A percentile compares a stretch with the other conserved stretches of the same genome.
These are phyloP conservation scores for Panurus biarmicus DNA, from an alignment of 2,113 vertebrate species.

Conservation along the genomic window DNA sequence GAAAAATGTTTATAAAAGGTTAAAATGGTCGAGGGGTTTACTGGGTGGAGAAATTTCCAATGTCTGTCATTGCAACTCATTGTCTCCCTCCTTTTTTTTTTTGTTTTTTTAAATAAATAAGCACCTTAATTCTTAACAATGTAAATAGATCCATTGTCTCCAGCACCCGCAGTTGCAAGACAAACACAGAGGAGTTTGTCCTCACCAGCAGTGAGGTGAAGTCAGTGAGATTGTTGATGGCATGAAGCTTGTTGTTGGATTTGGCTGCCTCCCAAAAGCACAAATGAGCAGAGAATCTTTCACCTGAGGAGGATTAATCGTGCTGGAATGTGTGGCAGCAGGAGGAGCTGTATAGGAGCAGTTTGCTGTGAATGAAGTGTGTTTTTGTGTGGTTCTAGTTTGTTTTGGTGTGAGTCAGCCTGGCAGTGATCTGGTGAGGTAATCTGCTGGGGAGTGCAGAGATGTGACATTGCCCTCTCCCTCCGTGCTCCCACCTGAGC, in stretches of 20 bases:
- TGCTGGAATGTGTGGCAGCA: neutral
- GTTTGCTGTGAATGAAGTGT: neutral
- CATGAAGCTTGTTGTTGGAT: neutral
- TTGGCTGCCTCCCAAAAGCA: neutral
- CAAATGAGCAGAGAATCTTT: neutral
- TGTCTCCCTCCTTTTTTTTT: accelerated
- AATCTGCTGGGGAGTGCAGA: neutral
- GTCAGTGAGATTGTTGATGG: neutral
- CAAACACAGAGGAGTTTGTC: neutral
- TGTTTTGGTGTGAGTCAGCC: neutral
- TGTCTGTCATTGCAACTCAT: neutral
- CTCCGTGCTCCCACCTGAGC: neutral
- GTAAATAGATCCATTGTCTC: constrained; percentile 18
- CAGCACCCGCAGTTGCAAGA: neutral
- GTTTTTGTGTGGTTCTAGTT: neutral
- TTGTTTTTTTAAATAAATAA: neutral
- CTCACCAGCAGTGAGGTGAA: neutral
- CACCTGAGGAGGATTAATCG: neutral
- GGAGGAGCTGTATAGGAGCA: neutral
- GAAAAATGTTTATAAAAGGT: neutral
- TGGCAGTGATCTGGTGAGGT: neutral
- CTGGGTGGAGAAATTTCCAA: neutral
- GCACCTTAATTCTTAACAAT: neutral
- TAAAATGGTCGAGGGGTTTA: neutral
- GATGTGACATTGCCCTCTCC: neutral